Evolutionary conservation across 2,797 vertebrate genomes (phyloP).

Genomic region (Rallus crepitans): DNA sequence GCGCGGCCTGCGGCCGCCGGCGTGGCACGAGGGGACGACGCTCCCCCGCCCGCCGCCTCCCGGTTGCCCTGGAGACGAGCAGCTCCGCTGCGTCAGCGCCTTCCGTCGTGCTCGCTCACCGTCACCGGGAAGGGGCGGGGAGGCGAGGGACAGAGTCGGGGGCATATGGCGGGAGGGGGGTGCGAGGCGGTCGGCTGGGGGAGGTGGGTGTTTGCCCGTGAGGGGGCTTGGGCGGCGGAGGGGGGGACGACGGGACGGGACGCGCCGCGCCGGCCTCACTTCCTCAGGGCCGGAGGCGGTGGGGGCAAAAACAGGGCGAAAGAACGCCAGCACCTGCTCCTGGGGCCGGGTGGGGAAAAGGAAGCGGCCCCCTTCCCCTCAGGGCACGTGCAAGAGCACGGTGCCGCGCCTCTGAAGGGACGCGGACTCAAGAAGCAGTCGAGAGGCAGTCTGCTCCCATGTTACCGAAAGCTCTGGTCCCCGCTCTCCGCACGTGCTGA

Average conservation of each 20-base stretch:
- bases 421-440: too few species aligned
- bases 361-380: rapidly evolving
- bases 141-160: background rate
- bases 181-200: rapidly evolving
- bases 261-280: background rate
- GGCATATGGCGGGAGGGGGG: rapidly evolving
- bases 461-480: rapidly evolving
- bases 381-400: rapidly evolving
- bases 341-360: too few species aligned
- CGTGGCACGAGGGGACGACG: background rate
- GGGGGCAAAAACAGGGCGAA: rapidly evolving
- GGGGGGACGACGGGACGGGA: background rate
- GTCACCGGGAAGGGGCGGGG: background rate
- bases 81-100: background rate
- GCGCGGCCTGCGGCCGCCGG: background rate
- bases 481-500: rapidly evolving
- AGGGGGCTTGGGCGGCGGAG: too few species aligned
- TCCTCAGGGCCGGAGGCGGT: background rate
- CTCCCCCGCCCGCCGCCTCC: background rate
- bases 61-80: background rate
- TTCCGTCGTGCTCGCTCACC: background rate
- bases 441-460: background rate
- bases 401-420: rapidly evolving
- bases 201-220: rapidly evolving
- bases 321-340: rapidly evolving